Evolutionary conservation across 2,888 invertebrate species (phyloP).

Genomic region (Leptura quadrifasciata): DNA sequence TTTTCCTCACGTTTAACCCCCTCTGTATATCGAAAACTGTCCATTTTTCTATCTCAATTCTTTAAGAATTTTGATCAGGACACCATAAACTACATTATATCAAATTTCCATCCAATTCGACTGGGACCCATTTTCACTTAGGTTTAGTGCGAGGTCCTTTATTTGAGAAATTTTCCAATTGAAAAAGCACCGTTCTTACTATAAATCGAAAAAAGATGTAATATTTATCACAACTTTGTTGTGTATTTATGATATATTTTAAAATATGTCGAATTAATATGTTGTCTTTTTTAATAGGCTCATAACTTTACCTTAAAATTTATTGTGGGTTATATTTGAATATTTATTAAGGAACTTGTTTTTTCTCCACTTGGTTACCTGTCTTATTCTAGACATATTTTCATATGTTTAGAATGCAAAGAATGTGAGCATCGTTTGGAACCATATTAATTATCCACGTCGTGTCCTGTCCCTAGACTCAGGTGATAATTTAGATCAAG

Average conservation of each 20-base stretch:
- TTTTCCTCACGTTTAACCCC: no score
- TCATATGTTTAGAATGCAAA: conserved; percentile 67
- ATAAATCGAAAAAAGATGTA: conserved; percentile 12
- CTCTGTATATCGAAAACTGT: no score
- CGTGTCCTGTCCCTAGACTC: conserved; percentile 42
- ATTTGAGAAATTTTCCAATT: no score
- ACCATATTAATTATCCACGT: conserved; percentile 63
- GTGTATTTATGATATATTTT: conserved; percentile 59
- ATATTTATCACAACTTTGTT: not conserved
- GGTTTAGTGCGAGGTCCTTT: no score
- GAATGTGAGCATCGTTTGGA: conserved; percentile 65
- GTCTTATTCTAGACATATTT: conserved; percentile 67
- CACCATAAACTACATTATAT: no score
- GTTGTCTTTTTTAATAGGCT: conserved; percentile 72
- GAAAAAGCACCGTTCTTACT: no score
- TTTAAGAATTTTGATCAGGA: no score
- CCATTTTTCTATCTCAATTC: no score
- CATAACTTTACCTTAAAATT: conserved; percentile 71
- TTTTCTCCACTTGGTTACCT: conserved; percentile 58
- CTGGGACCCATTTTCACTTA: no score
- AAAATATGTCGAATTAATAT: conserved; percentile 73
- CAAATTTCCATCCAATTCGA: no score
- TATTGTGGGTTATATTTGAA: conserved; percentile 71
- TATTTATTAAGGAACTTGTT: conserved; percentile 71
- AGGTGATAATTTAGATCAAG: conserved; percentile 62